phyloP scores from a whole-genome alignment of 2,888 invertebrate species.

The Amphipoea oculea region DNA sequence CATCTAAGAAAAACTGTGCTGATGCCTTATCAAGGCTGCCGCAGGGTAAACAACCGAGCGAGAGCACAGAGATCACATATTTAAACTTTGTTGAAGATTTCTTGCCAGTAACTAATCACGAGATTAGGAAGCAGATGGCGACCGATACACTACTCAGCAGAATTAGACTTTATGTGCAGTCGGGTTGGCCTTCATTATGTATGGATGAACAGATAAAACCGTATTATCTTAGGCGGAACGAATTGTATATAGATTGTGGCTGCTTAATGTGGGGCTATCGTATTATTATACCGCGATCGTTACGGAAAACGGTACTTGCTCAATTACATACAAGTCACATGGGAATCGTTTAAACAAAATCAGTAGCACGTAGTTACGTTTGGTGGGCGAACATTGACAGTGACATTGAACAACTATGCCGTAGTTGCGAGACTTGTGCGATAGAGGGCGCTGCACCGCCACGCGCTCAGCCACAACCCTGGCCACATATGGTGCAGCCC shows the following conservation, averaged over 20 bases:
- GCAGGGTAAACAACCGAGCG: neutral
- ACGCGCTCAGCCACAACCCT: too few relatives aligned
- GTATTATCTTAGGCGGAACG: neutral
- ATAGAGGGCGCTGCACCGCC: neutral
- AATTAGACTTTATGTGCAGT: neutral
- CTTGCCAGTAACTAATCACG: neutral
- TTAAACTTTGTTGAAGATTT: neutral
- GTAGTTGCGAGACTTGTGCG: neutral
- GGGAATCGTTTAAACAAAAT: neutral
- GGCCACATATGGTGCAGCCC: too few relatives aligned
- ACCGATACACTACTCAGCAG: neutral
- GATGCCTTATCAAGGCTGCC: neutral
- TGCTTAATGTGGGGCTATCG: neutral
- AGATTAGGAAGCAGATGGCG: neutral
- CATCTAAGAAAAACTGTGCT: too few relatives aligned
- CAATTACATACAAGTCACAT: neutral
- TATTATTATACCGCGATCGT: accelerated
- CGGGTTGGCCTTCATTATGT: neutral
- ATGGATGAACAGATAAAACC: neutral
- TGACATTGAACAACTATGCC: neutral
- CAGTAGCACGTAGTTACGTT: neutral
- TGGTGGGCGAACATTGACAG: neutral
- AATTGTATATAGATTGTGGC: neutral
- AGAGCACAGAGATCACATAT: neutral
- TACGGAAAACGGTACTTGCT: neutral